Evolutionary conservation across 1,140 invertebrate genomes (phyloP).

Genomic region (Pristionchus pacificus): DNA sequence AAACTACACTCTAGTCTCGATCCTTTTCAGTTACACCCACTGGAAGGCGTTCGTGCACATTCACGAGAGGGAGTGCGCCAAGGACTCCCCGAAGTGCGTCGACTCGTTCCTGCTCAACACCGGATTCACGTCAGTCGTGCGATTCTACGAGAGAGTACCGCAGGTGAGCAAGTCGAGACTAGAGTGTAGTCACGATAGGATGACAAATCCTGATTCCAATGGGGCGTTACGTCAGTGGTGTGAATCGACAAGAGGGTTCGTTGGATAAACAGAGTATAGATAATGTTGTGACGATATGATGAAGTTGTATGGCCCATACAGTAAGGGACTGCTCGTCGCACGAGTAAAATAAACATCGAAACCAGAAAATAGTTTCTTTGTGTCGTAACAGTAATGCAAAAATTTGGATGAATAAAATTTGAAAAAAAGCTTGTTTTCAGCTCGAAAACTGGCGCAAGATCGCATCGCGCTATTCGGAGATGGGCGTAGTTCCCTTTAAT

Average conservation of each 20-base stretch:
- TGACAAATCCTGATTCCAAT: background rate
- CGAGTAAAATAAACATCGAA: background rate
- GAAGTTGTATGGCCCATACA: too few relatives aligned
- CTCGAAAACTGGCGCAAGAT: background rate
- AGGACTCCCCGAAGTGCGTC: slow-evolving; percentile 1
- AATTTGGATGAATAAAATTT: slow-evolving; percentile 2
- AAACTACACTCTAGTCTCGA: too few relatives aligned
- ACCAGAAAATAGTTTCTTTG: too few relatives aligned
- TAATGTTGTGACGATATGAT: too few relatives aligned
- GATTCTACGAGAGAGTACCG: background rate
- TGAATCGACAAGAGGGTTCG: too few relatives aligned
- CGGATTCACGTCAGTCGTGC: background rate
- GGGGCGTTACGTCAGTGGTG: too few relatives aligned
- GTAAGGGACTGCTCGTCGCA: too few relatives aligned
- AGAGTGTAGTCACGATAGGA: background rate
- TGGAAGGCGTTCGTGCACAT: slow-evolving; percentile 9
- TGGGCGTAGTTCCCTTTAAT: slow-evolving; percentile 1
- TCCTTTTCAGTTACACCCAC: background rate
- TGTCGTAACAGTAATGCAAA: background rate
- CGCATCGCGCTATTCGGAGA: background rate
- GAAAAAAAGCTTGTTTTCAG: background rate
- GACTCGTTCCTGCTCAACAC: background rate
- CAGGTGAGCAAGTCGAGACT: too few relatives aligned
- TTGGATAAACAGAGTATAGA: too few relatives aligned
- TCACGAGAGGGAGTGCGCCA: background rate